Base-by-base conservation (phyloP, 2,888 invertebrate genomes). In the Liposcelis brunnea region DNA sequence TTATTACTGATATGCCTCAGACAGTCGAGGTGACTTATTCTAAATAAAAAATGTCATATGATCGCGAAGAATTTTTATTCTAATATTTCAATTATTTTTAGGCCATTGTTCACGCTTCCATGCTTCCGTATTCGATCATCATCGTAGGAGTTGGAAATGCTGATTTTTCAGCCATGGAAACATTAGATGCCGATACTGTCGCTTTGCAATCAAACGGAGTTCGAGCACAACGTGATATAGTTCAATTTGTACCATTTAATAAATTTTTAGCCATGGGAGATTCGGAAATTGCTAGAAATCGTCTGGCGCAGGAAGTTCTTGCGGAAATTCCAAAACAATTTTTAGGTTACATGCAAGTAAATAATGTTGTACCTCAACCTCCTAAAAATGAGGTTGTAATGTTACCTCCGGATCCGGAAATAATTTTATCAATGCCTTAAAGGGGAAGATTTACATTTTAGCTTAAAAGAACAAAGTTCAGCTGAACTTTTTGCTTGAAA, bases 101-200 rank as follows among this genome's bases (percentile, higher is more conserved):
- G 67, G 68, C 68, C 49, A 55, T 67, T 31, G 59, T 62, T 15
- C 54, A 67, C 59, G 71, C 73, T 3, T 68, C 72, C 6, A 53
- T 53, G n/a, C 58, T 72, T 19, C 74, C 74, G 0, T 59, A 74
- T 56, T 73, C 73, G 1, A 71, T 74, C 44, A 74, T 74, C 48
- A 74, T 74, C 47, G 65, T 74, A 34, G 75, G 74, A n/a, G 70
- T 75, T 38, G 75, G 74, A 18, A 61, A 66, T 53, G 73, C 71
- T 33, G 70, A 72, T 52, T 75, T 75, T 58, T 60, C 61, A 44
- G 71, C 71, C 11, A 75, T 75, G 74, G 70, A 72, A 51, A 67
- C 68, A 49, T 55, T 75, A 42, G 75, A 75, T 57, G 68, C 68
- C 15, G 75, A 75, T 56, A 64, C 58, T 4, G 54, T 58, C 2